Percentiles rank a stretch among this genome's conserved stretches.
Conservation (phyloP, 1,140 invertebrate genomes). For the Papilio dardanus region DNA sequence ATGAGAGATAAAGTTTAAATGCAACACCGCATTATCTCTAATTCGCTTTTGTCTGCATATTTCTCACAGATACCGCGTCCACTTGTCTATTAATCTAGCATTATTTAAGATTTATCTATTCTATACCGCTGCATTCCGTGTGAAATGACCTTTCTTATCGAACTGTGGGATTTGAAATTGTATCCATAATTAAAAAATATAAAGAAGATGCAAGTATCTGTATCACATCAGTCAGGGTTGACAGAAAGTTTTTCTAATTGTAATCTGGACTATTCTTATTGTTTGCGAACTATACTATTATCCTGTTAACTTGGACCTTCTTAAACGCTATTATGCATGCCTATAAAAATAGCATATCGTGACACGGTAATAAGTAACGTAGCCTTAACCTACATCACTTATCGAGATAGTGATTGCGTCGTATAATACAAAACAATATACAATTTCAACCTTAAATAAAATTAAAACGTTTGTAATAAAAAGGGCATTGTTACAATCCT, state of each 20-base stretch:
- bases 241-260: background rate
- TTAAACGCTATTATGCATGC: background rate
- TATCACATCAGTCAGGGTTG: background rate
- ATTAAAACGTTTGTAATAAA: too few relatives aligned
- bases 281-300: background rate
- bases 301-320: background rate
- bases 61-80: background rate
- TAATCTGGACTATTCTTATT: background rate
- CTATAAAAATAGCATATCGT: background rate
- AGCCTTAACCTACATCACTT: conserved; percentile 5
- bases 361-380: background rate
- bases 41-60: background rate
- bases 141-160: background rate
- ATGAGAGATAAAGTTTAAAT: conserved; percentile 14
- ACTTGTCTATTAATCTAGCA: background rate
- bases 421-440: background rate
- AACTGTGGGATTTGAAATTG: background rate
- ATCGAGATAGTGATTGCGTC: background rate
- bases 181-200: background rate
- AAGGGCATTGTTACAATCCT: background rate
- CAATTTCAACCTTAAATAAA: background rate
- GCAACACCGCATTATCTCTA: background rate
- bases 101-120: background rate
- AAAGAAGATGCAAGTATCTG: background rate
- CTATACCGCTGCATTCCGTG: background rate